A percentile compares a stretch with the other conserved stretches of the same genome.
These are phyloP conservation scores for Lordiphosa fenestrarum DNA, from an alignment of 2,888 invertebrate genomes.

Conservation along the genomic window DNA sequence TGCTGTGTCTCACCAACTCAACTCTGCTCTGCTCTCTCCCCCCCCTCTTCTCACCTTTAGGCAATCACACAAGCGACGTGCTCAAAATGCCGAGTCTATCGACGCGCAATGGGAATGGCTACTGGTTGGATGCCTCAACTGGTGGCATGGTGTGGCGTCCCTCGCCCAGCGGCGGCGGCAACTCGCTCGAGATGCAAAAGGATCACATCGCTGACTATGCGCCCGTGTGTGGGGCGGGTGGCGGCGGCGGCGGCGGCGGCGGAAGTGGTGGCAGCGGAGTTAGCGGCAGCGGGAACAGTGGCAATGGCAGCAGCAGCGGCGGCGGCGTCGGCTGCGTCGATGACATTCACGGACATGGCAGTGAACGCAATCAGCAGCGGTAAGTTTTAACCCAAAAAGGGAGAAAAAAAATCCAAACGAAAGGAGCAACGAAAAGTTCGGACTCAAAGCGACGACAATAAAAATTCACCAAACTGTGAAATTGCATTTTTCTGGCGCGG, in stretches of 20 bases:
- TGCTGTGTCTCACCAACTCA: conserved; percentile 52
- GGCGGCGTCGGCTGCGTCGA: conserved; percentile 48
- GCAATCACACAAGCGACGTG: conserved; percentile 79
- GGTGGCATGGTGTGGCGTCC: conserved; percentile 80
- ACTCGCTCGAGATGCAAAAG: conserved; percentile 79
- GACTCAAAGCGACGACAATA: conserved; percentile 73
- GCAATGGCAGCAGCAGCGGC: conserved; percentile 29
- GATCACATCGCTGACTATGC: conserved; percentile 81
- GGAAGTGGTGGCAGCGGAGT: conserved; percentile 33
- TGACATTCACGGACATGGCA: conserved; percentile 65
- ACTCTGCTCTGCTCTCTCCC: not conserved
- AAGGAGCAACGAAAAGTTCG: conserved; percentile 19
- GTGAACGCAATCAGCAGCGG: conserved; percentile 77
- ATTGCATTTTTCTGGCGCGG: conserved; percentile 75
- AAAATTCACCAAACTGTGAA: conserved; percentile 76
- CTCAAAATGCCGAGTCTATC: conserved; percentile 81
- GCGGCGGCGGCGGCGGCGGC: conserved; percentile 25
- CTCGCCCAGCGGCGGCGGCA: conserved; percentile 75
- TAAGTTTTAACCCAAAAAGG: conserved; percentile 49
- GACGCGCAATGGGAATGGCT: conserved; percentile 79
- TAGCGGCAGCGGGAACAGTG: conserved; percentile 40
- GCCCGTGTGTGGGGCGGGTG: conserved; percentile 77
- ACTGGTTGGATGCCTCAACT: conserved; percentile 80
- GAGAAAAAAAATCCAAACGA: conserved; percentile 1
- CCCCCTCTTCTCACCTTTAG: conserved; percentile 57